phyloP scores from a whole-genome alignment of 30 jellyfish, hydroid and myxozoan species.

The Aurelia aurita region DNA sequence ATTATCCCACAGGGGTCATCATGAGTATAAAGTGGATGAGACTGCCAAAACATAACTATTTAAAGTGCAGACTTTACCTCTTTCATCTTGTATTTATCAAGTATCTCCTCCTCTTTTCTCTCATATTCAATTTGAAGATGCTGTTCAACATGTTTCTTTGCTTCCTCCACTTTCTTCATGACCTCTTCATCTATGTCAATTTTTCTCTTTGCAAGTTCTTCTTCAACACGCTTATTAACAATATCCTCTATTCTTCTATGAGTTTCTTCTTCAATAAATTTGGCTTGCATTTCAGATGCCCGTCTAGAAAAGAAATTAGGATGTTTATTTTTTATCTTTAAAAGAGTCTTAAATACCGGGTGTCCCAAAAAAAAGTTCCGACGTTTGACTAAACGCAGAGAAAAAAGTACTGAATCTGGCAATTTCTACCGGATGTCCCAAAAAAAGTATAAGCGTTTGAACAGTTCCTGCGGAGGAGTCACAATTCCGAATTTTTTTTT shows the following conservation, averaged over 20 bases:
- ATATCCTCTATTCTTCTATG: conserved; percentile 97
- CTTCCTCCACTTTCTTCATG: conserved; percentile 96
- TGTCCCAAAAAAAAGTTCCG: too few relatives aligned
- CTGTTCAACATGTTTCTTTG: conserved; percentile 93
- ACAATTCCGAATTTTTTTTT: too few relatives aligned
- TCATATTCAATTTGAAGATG: conserved; percentile 96
- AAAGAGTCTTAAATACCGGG: too few relatives aligned
- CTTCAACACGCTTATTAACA: conserved; percentile 99
- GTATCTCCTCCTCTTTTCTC: conserved; percentile 92
- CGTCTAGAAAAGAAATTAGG: conserved; percentile 55
- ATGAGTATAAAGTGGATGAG: too few relatives aligned
- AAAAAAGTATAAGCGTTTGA: too few relatives aligned
- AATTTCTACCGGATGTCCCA: too few relatives aligned
- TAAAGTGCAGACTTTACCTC: conserved; percentile 68
- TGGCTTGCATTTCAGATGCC: conserved; percentile 99
- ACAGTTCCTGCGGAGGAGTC: too few relatives aligned
- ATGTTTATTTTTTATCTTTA: too few relatives aligned
- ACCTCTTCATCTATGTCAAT: conserved; percentile 99
- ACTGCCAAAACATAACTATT: too few relatives aligned
- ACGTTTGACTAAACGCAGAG: too few relatives aligned
- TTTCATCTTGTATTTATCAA: conserved; percentile 88
- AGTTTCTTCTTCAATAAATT: conserved; percentile 96
- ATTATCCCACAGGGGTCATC: too few relatives aligned
- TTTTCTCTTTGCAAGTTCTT: conserved; percentile 94
- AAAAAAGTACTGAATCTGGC: too few relatives aligned